Evolutionary conservation across 2,888 invertebrate genomes (phyloP), one percentile per base, ranked within the genome.

Genomic region (Lacanobia oleracea): DNA sequence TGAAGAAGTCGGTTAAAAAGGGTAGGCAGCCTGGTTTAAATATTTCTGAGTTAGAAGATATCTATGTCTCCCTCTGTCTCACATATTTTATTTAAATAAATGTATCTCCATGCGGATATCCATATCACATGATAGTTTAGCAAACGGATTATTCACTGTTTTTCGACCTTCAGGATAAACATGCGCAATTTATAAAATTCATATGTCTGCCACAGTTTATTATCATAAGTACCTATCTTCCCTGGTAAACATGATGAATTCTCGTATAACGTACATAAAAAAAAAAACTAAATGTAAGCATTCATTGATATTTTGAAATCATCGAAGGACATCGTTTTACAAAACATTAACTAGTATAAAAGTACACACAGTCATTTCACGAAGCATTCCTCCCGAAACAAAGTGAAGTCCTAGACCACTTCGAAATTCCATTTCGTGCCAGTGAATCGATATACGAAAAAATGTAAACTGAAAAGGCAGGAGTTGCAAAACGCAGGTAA

Each of bases 161-260:
- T 60, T 78, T 73, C 63, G 79, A 78, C 76, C 77, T 81, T 81
- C 72, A 53, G 72, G 23, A 75, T 70, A 75, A 50, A 45, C 33
- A 62, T 60, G 37, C 43, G 45, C 37, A 48, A 48, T 68, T 18
- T 75, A 75, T 62, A 70, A 57, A 56, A 80, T 53, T 66, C n/a
- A 63, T 40, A 45, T 75, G 23, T 54, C 63, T 71, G 66, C 45
- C 23, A 54, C 56, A 70, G 45, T 66, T 62, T 80, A 60, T 79
- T 73, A 75, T 75, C 60, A 64, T 51, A 60, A 45, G 14, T 75
- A 63, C 57, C 65, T 79, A 62, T 7, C n/a, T 18, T 71, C 48
- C 27, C 63, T 40, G 56, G 21, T 14, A 53, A 66, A 48, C 23
- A 21, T 56, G 18, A 21, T 75, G 9, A 33, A 16, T 43, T 65